Conservation (phyloP, 2,888 invertebrate genomes). For the Xylota segnis region DNA sequence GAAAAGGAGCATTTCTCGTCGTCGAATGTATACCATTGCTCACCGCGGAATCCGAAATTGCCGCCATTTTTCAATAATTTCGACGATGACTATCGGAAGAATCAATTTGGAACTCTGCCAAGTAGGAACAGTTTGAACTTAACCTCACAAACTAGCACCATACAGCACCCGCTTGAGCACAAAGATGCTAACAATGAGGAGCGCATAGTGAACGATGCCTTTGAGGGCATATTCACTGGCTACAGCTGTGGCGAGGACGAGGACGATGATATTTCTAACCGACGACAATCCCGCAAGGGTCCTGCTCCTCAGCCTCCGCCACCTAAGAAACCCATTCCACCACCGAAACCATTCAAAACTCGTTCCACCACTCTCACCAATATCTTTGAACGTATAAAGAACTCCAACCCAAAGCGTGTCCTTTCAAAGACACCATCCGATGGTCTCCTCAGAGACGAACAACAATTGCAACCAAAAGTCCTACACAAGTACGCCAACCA, state of each 20-base stretch:
- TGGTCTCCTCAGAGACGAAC: slow-evolving; percentile 77
- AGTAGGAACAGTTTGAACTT: slow-evolving; percentile 48
- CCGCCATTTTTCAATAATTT: slow-evolving; percentile 52
- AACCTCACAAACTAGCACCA: slow-evolving; percentile 40
- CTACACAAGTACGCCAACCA: slow-evolving; percentile 80
- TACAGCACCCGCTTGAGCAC: slow-evolving; percentile 24
- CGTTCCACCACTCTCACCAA: slow-evolving; percentile 81
- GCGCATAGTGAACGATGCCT: slow-evolving; percentile 82
- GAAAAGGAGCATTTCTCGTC: slow-evolving; percentile 34
- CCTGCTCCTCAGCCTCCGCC: slow-evolving; percentile 78
- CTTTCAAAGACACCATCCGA: slow-evolving; percentile 79
- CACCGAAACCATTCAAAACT: slow-evolving; percentile 69
- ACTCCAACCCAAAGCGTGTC: slow-evolving; percentile 53
- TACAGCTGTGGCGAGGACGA: slow-evolving; percentile 81
- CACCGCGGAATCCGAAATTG: slow-evolving; percentile 19
- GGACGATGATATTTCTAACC: slow-evolving; percentile 74
- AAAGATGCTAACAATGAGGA: slow-evolving; percentile 80
- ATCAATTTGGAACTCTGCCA: slow-evolving; percentile 81
- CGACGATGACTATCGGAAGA: slow-evolving; percentile 83
- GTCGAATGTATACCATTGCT: slow-evolving; percentile 37
- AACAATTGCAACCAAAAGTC: slow-evolving; percentile 44
- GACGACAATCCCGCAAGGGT: slow-evolving; percentile 77
- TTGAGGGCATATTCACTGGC: slow-evolving; percentile 82
- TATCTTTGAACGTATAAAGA: slow-evolving; percentile 81
- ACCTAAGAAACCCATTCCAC: slow-evolving; percentile 58